These are phyloP conservation scores for Nephotettix cincticeps DNA, from an alignment of 1,140 invertebrate species.

Conservation along the genomic window DNA sequence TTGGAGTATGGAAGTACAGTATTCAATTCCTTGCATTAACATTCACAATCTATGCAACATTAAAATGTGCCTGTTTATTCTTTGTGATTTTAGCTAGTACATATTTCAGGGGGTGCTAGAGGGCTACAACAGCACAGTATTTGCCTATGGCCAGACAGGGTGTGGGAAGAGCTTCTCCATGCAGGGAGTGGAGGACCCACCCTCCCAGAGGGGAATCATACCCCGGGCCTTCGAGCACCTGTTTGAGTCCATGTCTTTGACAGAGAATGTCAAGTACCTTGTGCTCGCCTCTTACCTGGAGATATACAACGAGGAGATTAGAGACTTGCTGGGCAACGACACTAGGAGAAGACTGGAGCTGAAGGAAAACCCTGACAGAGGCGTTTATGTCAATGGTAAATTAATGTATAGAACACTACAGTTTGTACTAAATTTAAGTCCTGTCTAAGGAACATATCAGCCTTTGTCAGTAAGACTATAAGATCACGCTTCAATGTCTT, in stretches of 20 bases:
- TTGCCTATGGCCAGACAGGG: constrained; percentile 87
- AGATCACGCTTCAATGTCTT: too few relatives aligned
- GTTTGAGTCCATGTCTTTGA: constrained; percentile 87
- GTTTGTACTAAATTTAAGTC: not conserved
- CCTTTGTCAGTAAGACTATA: too few relatives aligned
- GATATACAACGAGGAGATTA: constrained; percentile 89
- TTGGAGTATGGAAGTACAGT: too few relatives aligned
- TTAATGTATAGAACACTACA: constrained; percentile 13
- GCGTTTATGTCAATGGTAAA: constrained; percentile 75
- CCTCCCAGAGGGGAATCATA: constrained; percentile 70
- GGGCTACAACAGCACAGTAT: constrained; percentile 85
- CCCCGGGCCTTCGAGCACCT: constrained; percentile 87
- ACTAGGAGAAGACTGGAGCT: constrained; percentile 67
- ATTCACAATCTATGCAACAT: too few relatives aligned
- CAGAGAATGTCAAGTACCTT: constrained; percentile 78
- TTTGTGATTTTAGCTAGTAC: too few relatives aligned
- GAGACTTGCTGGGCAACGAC: constrained; percentile 72
- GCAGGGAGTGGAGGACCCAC: constrained; percentile 64
- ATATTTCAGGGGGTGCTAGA: constrained; percentile 73
- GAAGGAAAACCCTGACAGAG: constrained; percentile 77
- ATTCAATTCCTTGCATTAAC: too few relatives aligned
- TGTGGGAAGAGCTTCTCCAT: constrained; percentile 83
- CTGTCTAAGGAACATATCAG: too few relatives aligned
- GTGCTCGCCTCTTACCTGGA: constrained; percentile 91
- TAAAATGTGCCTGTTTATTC: too few relatives aligned